These are phyloP conservation scores for Ditula angustiorana DNA, from an alignment of 2,888 invertebrate genomes.

Conservation along the genomic window DNA sequence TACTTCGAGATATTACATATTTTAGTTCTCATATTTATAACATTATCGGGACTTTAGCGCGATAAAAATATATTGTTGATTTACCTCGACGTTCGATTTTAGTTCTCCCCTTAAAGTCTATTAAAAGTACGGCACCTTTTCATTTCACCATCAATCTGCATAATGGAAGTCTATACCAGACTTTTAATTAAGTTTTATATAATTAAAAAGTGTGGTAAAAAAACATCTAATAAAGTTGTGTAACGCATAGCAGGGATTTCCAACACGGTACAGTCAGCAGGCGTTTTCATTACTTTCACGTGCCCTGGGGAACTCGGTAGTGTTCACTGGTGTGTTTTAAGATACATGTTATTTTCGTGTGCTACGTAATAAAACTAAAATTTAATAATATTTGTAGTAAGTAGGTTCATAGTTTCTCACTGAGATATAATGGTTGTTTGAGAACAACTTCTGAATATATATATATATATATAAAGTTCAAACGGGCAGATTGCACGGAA, in stretches of 20 bases:
- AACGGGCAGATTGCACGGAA: no score
- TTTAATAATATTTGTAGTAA: no score
- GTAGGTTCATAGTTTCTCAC: neutral
- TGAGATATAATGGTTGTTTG: neutral
- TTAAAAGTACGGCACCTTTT: neutral
- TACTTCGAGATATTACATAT: neutral
- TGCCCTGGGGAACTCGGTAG: slow-evolving; percentile 4
- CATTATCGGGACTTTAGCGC: no score
- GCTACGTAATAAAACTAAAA: neutral
- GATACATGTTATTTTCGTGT: neutral
- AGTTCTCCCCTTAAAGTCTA: neutral
- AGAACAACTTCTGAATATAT: neutral
- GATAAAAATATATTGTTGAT: no score
- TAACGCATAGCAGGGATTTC: neutral
- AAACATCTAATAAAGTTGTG: slow-evolving; percentile 17
- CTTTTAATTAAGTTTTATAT: slow-evolving; percentile 28
- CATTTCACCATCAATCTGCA: slow-evolving; percentile 4
- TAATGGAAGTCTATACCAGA: slow-evolving; percentile 7
- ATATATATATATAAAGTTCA: no score
- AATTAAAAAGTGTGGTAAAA: slow-evolving; percentile 14
- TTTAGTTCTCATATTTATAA: no score
- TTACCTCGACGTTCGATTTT: no score
- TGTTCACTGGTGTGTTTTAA: slow-evolving; percentile 4
- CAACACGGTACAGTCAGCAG: slow-evolving; percentile 2
- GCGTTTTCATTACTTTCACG: slow-evolving; percentile 24